A percentile compares a stretch with the other conserved stretches of the same genome.
Conservation (phyloP, 2,797 vertebrate genomes). For the Ambastaia sidthimunki region DNA sequence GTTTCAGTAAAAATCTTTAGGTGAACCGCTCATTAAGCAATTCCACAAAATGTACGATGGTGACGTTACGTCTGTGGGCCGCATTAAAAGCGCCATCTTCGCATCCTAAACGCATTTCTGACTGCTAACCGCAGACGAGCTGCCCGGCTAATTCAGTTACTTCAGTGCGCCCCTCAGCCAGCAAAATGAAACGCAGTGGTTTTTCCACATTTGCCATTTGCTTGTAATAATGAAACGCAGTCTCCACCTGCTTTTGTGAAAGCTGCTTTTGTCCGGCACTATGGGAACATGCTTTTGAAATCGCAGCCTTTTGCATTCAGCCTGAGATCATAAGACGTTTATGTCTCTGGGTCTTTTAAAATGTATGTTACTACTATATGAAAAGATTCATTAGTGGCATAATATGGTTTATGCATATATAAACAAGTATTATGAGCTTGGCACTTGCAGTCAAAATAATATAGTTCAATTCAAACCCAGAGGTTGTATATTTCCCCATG, state of each 20-base stretch:
- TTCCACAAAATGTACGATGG: neutral
- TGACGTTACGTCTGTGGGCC: conserved; percentile 52
- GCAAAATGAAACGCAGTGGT: conserved; percentile 17
- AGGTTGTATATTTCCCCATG: neutral
- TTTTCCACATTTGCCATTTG: conserved; percentile 33
- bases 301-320: neutral
- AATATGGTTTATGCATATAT: neutral
- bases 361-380: neutral
- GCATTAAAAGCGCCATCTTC: conserved; percentile 39
- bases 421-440: neutral
- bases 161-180: conserved; percentile 11
- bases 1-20: neutral
- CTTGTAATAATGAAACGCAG: conserved; percentile 2
- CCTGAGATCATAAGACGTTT: conserved; percentile 6
- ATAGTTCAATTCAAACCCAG: neutral
- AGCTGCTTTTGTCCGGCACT: conserved; percentile 17
- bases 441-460: neutral
- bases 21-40: too few relatives aligned
- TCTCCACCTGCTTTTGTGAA: conserved; percentile 31
- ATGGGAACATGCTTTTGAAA: neutral
- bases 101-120: conserved; percentile 18
- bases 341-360: conserved; percentile 16
- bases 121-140: conserved; percentile 21
- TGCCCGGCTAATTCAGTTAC: conserved; percentile 53
- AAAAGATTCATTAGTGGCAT: conserved; percentile 7